Evolutionary conservation across 2,113 vertebrate species (phyloP), one percentile per base, ranked within the genome.

Genomic region (Corynorhinus townsendii): DNA sequence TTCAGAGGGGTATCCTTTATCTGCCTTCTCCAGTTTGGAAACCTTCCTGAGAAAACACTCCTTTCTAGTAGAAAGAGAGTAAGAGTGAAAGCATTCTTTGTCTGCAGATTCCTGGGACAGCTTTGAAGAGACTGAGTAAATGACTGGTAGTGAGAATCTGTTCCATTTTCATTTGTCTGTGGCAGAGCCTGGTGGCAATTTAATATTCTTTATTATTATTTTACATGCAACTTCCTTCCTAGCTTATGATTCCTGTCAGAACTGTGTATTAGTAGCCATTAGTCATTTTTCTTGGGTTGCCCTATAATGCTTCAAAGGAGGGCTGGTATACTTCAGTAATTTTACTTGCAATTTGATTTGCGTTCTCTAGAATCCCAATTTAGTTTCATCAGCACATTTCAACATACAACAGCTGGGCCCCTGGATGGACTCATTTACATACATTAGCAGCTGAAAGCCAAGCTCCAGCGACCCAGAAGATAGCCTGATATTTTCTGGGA

Each of bases 301-400:
- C 92, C 95, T 87, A 72, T 88, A 92, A 95, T 93, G 92, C 96
- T 96, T 93, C 95, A 96, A 83, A 96, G 79, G 96, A 95, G 69
- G 90, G 75, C 96, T 95, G 90, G 93, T 86, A 35, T 93, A 88
- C 93, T 96, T 97, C 90, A 68, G 95, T 97, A 94, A 95, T 97
- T 97, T 95, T 95, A 95, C 95, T 95, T 96, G 95, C 97, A 97
- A 97, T 97, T 97, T 95, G 95, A 97, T 97, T 97, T 97, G 96
- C 73, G 69, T 95, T 96, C 93, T 92, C 73, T 95, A 68, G 95
- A 97, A 97, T 96, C 88, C 93, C 96, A 92, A 93, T 97, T 96
- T 96, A 91, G 95, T 96, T 96, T 94, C 88, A 86, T 97, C 96
- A 96, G 96, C 96, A 95, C 95, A 96, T 97, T 97, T 90, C 92